Percentiles rank a stretch among this genome's conserved stretches.
Conservation (phyloP, 2,797 vertebrate species). For the Poecilia picta region DNA sequence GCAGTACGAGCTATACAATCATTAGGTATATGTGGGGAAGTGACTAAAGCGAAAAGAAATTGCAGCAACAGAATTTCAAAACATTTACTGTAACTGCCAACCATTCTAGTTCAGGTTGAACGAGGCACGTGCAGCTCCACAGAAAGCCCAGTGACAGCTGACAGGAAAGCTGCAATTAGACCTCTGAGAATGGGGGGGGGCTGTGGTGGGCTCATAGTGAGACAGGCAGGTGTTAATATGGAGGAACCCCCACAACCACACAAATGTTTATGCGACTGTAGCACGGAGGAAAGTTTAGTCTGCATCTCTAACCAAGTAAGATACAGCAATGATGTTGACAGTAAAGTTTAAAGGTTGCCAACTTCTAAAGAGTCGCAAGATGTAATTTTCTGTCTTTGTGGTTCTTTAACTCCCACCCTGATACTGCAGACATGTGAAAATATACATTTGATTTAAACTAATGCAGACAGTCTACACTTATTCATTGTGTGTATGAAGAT, state of each 20-base stretch:
- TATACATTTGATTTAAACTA: not conserved
- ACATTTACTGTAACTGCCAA: not conserved
- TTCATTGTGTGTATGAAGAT: not conserved
- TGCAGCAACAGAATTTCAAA: not conserved
- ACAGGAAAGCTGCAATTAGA: slow-evolving; percentile 59
- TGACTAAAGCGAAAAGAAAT: not conserved
- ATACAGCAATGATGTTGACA: not conserved
- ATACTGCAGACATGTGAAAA: not conserved
- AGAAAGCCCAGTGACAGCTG: slow-evolving; percentile 27
- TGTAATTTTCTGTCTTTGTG: not conserved
- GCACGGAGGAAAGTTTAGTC: not conserved
- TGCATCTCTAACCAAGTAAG: not conserved
- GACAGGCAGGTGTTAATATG: slow-evolving; percentile 5
- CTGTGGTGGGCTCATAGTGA: not conserved
- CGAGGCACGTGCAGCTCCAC: slow-evolving; percentile 46
- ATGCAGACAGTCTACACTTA: not conserved
- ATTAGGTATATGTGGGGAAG: not conserved
- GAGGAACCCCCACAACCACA: not conserved
- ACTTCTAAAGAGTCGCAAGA: not conserved
- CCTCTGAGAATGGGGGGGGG: slow-evolving; percentile 49
- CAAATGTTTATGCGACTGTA: not conserved
- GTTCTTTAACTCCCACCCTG: not conserved
- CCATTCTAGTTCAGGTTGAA: slow-evolving; percentile 1
- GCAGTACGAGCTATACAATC: not conserved
- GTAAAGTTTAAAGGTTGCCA: not conserved